A percentile compares a stretch with the other conserved stretches of the same genome.
Conservation (phyloP, 2,797 vertebrate genomes). For the Neosilurus mollespiculum region DNA sequence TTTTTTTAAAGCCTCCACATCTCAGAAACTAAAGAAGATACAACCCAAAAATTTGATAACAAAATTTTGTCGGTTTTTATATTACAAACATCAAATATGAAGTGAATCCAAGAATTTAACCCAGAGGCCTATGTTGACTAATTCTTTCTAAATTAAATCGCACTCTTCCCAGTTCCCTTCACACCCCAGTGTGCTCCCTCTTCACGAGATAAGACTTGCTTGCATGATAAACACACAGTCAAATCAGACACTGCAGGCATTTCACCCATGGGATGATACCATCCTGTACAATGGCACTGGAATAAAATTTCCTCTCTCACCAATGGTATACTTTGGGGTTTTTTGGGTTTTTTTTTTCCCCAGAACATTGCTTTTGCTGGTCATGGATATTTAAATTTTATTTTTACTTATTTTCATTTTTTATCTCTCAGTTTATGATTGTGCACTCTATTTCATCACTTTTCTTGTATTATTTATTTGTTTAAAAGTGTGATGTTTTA, state of each 20-base stretch:
- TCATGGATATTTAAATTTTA: neutral
- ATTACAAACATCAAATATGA: too few species aligned
- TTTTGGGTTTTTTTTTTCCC: neutral
- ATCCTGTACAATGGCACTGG: neutral
- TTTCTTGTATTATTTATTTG: neutral
- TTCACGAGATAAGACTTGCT: constrained; percentile 3
- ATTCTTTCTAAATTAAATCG: constrained; percentile 13
- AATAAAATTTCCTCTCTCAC: neutral
- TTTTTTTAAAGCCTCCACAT: too few species aligned
- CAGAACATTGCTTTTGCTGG: neutral
- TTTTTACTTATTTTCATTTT: neutral
- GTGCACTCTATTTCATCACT: too few species aligned
- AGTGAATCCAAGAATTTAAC: too few species aligned
- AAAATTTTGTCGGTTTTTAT: too few species aligned
- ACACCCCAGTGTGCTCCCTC: neutral
- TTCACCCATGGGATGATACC: neutral
- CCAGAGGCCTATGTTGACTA: too few species aligned
- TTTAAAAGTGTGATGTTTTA: neutral
- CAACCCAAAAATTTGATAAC: too few species aligned
- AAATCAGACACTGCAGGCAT: neutral
- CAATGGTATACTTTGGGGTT: neutral
- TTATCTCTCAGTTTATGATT: neutral
- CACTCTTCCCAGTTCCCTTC: constrained; percentile 1
- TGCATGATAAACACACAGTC: constrained; percentile 1
- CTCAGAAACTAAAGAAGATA: too few species aligned